Evolutionary conservation across 2,797 vertebrate genomes (phyloP).

Genomic region (Sciaenops ocellatus): DNA sequence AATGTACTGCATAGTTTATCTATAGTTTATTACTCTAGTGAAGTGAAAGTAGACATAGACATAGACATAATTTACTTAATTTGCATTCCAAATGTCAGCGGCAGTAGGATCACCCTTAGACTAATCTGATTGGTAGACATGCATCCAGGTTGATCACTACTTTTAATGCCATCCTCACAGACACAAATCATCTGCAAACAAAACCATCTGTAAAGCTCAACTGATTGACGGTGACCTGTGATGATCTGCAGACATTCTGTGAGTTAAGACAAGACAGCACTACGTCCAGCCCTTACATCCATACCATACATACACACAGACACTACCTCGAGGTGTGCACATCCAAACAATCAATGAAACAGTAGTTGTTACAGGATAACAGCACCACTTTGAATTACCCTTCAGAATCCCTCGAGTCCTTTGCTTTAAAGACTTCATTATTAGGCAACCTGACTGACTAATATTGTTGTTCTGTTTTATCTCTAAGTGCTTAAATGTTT

Average conservation of each 20-base stretch:
- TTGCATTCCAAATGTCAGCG: background rate
- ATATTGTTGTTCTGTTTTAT: background rate
- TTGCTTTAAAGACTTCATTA: slow-evolving; percentile 7
- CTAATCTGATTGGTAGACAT: background rate
- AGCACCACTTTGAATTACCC: too few relatives aligned
- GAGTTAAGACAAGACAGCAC: background rate
- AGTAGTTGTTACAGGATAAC: too few relatives aligned
- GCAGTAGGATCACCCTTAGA: background rate
- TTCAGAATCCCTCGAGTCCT: too few relatives aligned
- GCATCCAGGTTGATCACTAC: background rate
- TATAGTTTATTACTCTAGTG: too few relatives aligned
- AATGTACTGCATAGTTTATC: background rate
- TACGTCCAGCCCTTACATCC: background rate
- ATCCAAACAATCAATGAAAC: background rate
- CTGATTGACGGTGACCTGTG: background rate
- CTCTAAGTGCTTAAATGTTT: background rate
- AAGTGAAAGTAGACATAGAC: background rate
- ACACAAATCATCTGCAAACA: background rate
- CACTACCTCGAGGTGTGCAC: background rate
- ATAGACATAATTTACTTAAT: background rate
- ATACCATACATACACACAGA: background rate
- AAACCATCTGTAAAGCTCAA: background rate
- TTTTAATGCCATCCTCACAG: background rate
- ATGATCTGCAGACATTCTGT: background rate
- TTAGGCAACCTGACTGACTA: background rate